Conservation (phyloP, 1,140 invertebrate species). For the Anastrepha obliqua region DNA sequence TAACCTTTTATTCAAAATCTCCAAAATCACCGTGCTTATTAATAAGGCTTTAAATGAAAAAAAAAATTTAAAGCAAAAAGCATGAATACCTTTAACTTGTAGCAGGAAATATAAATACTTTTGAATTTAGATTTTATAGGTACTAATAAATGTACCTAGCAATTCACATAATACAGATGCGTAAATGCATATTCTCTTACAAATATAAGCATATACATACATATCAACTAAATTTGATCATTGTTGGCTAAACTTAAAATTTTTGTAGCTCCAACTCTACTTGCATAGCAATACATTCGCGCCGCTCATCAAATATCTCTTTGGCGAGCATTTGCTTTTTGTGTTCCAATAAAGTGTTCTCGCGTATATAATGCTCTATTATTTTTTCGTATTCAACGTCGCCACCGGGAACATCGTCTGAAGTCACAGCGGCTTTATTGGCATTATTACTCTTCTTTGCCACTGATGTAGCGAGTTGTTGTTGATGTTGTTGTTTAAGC, state of each 20-base stretch:
- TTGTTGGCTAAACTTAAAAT: conserved; percentile 56
- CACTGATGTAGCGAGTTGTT: conserved; percentile 66
- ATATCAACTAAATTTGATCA: not conserved
- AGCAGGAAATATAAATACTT: no score
- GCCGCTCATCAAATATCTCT: conserved; percentile 81
- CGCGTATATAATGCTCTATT: conserved; percentile 75
- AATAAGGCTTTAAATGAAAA: no score
- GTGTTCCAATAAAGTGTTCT: conserved; percentile 82
- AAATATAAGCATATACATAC: no score
- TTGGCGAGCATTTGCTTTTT: conserved; percentile 79
- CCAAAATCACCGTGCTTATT: no score
- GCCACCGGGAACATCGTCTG: conserved; percentile 62
- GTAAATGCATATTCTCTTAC: no score
- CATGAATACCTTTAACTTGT: no score
- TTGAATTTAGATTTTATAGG: no score
- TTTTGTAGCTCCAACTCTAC: conserved; percentile 76
- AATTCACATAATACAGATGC: no score
- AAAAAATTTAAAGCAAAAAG: no score
- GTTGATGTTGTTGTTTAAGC: conserved; percentile 75
- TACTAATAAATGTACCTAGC: no score
- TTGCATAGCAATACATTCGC: conserved; percentile 80
- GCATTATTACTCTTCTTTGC: not conserved
- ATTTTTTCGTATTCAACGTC: conserved; percentile 76
- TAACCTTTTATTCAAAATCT: no score
- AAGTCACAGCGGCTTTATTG: conserved; percentile 72